A percentile compares a stretch with the other conserved stretches of the same genome.
These are phyloP conservation scores for Dendrocopos noguchii DNA, from an alignment of 2,113 vertebrate species.

Conservation along the genomic window DNA sequence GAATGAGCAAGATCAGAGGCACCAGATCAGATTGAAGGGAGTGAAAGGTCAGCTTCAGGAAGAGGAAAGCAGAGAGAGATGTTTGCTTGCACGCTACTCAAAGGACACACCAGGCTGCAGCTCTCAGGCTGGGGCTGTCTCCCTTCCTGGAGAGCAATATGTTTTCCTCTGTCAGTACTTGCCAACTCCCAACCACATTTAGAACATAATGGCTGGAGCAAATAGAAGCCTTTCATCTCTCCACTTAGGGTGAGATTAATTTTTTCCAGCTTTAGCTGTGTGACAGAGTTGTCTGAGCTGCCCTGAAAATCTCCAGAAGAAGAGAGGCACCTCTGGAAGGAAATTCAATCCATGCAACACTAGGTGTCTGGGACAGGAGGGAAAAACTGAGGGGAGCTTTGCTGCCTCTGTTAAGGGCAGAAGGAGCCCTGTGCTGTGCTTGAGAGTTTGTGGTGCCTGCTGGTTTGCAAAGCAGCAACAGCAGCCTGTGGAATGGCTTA, in stretches of 20 bases:
- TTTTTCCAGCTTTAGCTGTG: conserved; percentile 33
- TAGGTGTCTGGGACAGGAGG: neutral
- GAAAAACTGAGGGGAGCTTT: neutral
- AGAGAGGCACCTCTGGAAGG: neutral
- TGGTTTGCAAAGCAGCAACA: neutral
- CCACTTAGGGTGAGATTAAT: conserved; percentile 11
- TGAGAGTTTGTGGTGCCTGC: neutral
- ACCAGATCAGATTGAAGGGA: conserved; percentile 7
- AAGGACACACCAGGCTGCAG: neutral
- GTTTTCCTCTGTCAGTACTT: conserved; percentile 36
- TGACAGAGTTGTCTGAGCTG: neutral
- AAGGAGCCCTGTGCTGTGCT: neutral
- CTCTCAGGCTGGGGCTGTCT: neutral
- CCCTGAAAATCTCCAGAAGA: neutral
- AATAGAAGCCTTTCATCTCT: conserved; percentile 46
- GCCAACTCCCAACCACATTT: conserved; percentile 48
- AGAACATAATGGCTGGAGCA: neutral
- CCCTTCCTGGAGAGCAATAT: neutral
- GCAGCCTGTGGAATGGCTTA: neutral
- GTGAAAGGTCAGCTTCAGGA: neutral
- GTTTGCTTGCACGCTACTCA: neutral
- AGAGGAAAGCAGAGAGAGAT: neutral
- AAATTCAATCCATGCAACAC: neutral
- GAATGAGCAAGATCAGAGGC: neutral
- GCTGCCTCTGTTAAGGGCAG: neutral